These are phyloP conservation scores for Boloria euphrosyne DNA, from an alignment of 2,888 invertebrate genomes.

Conservation along the genomic window DNA sequence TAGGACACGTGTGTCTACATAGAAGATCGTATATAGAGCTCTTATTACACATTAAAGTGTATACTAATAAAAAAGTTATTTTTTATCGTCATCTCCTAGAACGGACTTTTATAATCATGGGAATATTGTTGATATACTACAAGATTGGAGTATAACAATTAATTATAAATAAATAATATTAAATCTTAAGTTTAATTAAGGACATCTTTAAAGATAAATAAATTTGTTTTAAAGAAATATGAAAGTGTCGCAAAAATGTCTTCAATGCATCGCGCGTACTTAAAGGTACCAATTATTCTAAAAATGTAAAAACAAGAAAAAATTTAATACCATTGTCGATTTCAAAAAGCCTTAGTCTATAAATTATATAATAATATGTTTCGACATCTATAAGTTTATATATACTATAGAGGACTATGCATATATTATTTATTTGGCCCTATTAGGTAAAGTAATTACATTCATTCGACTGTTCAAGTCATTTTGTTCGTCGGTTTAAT, in stretches of 20 bases:
- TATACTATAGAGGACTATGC: not conserved
- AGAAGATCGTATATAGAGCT: not conserved
- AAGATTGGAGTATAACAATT: constrained; percentile 7
- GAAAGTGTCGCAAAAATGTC: no score
- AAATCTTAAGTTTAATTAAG: no score
- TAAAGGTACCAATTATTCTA: no score
- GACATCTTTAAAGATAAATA: not conserved
- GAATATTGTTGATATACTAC: constrained; percentile 3
- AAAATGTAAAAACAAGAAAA: no score
- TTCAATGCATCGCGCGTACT: no score
- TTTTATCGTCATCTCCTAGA: not conserved
- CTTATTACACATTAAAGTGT: constrained; percentile 7
- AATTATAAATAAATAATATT: no score
- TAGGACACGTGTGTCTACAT: constrained; percentile 30
- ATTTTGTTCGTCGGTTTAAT: constrained; percentile 19
- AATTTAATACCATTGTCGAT: no score
- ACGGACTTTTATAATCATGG: constrained; percentile 7
- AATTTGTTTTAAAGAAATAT: not conserved
- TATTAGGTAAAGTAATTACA: constrained; percentile 22
- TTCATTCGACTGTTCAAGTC: constrained; percentile 2
- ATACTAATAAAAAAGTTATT: constrained; percentile 9
- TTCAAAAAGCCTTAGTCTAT: no score
- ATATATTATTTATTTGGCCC: constrained; percentile 18
- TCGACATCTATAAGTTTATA: no score
- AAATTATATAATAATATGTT: no score